A percentile compares a stretch with the other conserved stretches of the same genome.
Conservation (phyloP, 2,113 vertebrate genomes). For the Naja naja region DNA sequence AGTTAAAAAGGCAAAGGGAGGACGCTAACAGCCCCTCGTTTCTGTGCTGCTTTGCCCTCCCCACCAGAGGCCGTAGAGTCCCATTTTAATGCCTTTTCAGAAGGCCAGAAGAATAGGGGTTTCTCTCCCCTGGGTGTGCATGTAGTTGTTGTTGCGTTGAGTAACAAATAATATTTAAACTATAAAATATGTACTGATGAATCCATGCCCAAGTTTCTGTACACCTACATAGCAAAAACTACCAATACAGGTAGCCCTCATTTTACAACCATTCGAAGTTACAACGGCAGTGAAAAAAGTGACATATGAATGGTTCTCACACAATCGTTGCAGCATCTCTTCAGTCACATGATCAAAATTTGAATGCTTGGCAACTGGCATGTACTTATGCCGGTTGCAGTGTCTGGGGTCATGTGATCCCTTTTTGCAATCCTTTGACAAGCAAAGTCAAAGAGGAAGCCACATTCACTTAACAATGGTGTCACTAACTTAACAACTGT, state of each 20-base stretch:
- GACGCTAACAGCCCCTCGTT: background rate
- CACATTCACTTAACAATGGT: background rate
- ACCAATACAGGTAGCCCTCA: background rate
- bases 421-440: background rate
- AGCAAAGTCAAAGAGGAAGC: background rate
- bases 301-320: background rate
- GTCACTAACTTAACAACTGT: background rate
- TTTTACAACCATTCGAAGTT: background rate
- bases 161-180: background rate
- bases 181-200: background rate
- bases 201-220: background rate
- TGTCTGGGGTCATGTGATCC: background rate
- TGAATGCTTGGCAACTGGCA: background rate
- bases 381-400: background rate
- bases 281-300: background rate
- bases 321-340: background rate
- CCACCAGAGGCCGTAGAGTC: background rate
- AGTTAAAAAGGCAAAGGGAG: background rate
- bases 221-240: background rate
- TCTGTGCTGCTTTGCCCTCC: background rate
- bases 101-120: background rate
- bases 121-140: background rate
- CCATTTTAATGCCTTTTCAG: background rate
- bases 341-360: background rate
- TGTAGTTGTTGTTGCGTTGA: background rate